These are phyloP conservation scores for Hemiscyllium ocellatum DNA, from an alignment of 2,113 vertebrate genomes.

Conservation along the genomic window DNA sequence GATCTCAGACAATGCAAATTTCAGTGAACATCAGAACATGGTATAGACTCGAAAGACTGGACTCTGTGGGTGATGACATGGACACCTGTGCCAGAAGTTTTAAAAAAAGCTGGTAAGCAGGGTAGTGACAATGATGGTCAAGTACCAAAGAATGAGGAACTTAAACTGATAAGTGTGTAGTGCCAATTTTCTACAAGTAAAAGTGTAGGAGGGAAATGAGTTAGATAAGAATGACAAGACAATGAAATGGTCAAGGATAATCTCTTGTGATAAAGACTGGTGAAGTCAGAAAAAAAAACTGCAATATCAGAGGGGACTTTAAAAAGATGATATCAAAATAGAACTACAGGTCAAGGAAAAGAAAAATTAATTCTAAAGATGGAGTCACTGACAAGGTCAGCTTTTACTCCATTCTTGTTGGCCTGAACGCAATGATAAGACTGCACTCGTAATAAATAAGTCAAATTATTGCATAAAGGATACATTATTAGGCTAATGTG, in stretches of 20 bases:
- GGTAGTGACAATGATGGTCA: not conserved
- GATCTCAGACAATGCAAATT: not conserved
- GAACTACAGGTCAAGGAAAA: not conserved
- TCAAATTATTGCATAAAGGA: not conserved
- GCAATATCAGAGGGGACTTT: not conserved
- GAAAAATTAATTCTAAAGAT: not conserved
- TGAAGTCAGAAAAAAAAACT: not conserved
- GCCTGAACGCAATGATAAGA: not conserved
- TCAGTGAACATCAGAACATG: not conserved
- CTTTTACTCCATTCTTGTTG: not conserved
- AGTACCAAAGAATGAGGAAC: not conserved
- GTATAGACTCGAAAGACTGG: too few species aligned
- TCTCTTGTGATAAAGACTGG: not conserved
- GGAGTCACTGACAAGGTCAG: not conserved
- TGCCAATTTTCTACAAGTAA: not conserved
- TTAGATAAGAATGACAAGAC: not conserved
- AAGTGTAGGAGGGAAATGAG: not conserved
- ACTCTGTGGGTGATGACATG: too few species aligned
- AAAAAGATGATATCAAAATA: not conserved
- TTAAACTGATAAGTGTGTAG: not conserved
- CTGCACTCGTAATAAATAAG: not conserved
- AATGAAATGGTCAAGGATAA: not conserved
- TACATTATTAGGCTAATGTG: not conserved
- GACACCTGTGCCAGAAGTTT: not conserved
- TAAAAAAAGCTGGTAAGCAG: not conserved